A percentile compares a stretch with the other conserved stretches of the same genome.
phyloP scores from a whole-genome alignment of 2,797 vertebrate species.

The Zalophus californianus region DNA sequence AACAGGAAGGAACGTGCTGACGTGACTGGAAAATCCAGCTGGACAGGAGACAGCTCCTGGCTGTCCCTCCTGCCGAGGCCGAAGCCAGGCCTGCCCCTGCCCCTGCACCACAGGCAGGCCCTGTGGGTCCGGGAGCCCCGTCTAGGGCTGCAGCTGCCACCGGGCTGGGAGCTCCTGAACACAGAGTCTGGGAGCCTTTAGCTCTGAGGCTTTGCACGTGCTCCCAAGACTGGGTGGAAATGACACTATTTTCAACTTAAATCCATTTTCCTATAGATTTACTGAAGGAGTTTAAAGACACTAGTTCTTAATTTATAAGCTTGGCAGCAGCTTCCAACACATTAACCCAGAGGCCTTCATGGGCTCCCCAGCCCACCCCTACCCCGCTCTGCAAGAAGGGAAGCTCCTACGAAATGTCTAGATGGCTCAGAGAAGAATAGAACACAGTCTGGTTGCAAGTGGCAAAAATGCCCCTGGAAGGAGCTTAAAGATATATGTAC shows the following conservation, averaged over 20 bases:
- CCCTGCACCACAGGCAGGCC: background rate
- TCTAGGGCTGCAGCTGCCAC: background rate
- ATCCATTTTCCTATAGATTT: background rate
- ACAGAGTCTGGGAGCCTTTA: background rate
- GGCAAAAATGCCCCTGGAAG: background rate
- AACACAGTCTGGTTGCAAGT: background rate
- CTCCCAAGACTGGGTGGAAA: background rate
- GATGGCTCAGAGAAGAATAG: background rate
- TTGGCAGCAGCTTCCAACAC: background rate
- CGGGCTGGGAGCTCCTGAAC: background rate
- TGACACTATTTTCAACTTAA: conserved; percentile 32
- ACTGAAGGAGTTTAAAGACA: background rate
- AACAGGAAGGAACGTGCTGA: conserved; percentile 56
- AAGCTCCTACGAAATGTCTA: background rate
- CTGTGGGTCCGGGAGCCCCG: background rate
- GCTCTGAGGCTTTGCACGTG: background rate
- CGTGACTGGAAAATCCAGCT: conserved; percentile 73
- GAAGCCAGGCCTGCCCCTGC: background rate
- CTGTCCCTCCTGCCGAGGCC: background rate
- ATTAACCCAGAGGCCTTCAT: background rate
- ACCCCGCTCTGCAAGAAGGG: background rate
- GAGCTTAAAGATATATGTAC: background rate
- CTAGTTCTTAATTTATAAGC: background rate
- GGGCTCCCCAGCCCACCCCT: background rate
- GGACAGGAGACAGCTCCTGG: background rate